A percentile compares a stretch with the other conserved stretches of the same genome.
These are phyloP conservation scores for Spilarctia lutea DNA, from an alignment of 2,888 invertebrate species.

Conservation along the genomic window DNA sequence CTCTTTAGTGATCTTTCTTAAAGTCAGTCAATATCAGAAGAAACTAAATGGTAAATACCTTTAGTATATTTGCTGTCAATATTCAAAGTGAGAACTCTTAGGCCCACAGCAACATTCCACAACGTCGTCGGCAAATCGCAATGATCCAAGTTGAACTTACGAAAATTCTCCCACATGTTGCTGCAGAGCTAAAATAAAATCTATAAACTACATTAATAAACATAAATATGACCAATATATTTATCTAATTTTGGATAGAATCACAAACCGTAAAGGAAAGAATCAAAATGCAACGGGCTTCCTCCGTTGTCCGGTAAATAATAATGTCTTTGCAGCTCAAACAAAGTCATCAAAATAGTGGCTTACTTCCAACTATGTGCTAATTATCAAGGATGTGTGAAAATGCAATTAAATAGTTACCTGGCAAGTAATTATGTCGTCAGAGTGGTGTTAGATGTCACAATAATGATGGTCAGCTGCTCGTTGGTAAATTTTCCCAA, in stretches of 20 bases:
- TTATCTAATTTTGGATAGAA: too few species aligned
- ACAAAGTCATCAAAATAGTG: not conserved
- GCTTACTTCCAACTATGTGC: not conserved
- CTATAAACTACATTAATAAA: too few species aligned
- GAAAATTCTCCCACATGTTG: constrained; percentile 13
- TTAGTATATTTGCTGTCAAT: constrained; percentile 56
- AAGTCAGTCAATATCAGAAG: not conserved
- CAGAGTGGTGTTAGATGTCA: constrained; percentile 7
- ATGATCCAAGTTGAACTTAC: constrained; percentile 56
- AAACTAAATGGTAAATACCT: constrained; percentile 42
- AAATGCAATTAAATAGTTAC: not conserved
- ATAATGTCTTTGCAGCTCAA: not conserved
- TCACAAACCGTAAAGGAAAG: too few species aligned
- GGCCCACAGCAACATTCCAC: constrained; percentile 59
- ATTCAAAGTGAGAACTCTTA: constrained; percentile 60
- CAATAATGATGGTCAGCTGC: constrained; percentile 1
- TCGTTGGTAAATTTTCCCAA: not conserved
- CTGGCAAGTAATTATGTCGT: not conserved
- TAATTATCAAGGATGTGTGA: not conserved
- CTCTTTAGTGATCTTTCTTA: not conserved
- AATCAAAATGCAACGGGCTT: not conserved
- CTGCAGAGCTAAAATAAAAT: not conserved
- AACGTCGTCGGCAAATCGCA: constrained; percentile 67
- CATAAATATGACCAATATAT: too few species aligned
- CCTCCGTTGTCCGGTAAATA: not conserved